Evolutionary conservation across 2,113 vertebrate species (phyloP).

Genomic region (Dinomys branickii): DNA sequence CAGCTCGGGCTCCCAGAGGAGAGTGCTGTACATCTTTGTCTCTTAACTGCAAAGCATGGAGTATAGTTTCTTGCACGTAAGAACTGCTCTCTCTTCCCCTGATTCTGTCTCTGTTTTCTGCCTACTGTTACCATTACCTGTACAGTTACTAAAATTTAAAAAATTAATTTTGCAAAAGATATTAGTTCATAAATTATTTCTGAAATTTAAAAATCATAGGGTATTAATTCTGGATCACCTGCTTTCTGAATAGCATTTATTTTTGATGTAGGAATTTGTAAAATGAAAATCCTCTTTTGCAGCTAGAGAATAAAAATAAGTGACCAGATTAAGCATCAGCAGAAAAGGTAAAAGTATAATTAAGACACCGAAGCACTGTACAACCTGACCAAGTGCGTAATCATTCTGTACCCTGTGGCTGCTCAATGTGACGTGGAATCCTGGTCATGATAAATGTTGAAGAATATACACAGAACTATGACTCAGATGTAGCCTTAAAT

Average conservation of each 20-base stretch:
- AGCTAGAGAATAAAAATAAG: constrained; percentile 12
- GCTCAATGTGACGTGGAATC: neutral
- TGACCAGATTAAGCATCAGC: neutral
- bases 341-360: neutral
- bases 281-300: neutral
- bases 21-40: neutral
- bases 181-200: neutral
- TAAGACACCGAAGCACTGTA: neutral
- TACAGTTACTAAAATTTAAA: neutral
- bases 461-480: neutral
- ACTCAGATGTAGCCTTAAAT: neutral
- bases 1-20: neutral
- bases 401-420: neutral
- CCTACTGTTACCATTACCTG: rapidly evolving
- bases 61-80: neutral
- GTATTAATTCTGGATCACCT: neutral
- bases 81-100: neutral
- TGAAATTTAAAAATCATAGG: neutral
- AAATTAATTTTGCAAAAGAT: neutral
- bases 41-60: neutral
- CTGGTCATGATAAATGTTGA: neutral
- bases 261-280: neutral
- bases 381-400: neutral
- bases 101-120: neutral
- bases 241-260: neutral